Conservation (phyloP, 2,113 vertebrate genomes). For the Pristiophorus japonicus region DNA sequence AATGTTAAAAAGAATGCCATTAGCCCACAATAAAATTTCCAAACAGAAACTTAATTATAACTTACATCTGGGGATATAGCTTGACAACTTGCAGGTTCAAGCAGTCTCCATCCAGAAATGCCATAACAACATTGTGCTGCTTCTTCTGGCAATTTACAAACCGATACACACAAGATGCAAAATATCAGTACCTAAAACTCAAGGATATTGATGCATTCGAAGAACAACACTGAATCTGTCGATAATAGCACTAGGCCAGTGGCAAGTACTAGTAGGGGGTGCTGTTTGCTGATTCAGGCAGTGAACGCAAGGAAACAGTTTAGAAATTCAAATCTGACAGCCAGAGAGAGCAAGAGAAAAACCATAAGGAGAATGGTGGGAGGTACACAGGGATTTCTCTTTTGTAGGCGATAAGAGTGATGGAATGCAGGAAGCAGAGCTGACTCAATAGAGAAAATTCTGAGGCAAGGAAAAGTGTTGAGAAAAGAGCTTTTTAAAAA, state of each 20-base stretch:
- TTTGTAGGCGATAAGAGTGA: not conserved
- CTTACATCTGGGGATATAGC: not conserved
- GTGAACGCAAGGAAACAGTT: not conserved
- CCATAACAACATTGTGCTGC: not conserved
- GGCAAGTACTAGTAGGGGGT: not conserved
- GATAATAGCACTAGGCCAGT: not conserved
- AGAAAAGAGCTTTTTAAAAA: not conserved
- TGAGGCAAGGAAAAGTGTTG: not conserved
- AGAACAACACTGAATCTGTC: not conserved
- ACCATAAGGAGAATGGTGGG: not conserved
- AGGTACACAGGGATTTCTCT: not conserved
- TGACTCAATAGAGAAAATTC: not conserved
- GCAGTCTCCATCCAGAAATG: not conserved
- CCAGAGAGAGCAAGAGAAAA: not conserved
- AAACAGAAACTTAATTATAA: not conserved
- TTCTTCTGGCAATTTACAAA: constrained; percentile 12
- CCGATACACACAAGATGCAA: no score
- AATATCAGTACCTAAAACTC: not conserved
- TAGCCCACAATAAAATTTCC: not conserved
- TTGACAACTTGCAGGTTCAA: not conserved
- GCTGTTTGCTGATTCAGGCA: not conserved
- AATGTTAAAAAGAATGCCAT: not conserved
- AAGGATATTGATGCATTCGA: not conserved
- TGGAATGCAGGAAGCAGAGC: not conserved
- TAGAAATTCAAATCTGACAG: not conserved